These are phyloP conservation scores for Drosophila fuyamai DNA, from an alignment of 1,140 invertebrate species.

Conservation along the genomic window DNA sequence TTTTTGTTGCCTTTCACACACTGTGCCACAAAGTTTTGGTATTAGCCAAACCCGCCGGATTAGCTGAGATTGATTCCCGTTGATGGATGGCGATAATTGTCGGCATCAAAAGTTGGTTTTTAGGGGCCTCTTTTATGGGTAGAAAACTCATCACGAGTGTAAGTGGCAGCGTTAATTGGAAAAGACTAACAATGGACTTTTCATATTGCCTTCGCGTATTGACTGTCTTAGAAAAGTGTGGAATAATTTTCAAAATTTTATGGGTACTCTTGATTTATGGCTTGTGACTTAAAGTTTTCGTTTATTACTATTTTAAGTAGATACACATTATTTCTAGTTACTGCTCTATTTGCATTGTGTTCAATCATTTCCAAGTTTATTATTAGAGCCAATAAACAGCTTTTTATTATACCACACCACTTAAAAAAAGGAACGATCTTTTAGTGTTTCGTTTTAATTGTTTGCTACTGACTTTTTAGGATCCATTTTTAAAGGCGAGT, in stretches of 20 bases:
- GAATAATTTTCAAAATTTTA: constrained; percentile 5
- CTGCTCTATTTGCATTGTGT: no score
- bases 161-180: constrained; percentile 9
- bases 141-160: constrained; percentile 5
- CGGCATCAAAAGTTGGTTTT: constrained; percentile 8
- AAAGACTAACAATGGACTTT: neutral
- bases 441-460: no score
- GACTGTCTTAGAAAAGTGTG: neutral
- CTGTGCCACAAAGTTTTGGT: constrained; percentile 59
- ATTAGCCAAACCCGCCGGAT: constrained; percentile 26
- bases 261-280: neutral
- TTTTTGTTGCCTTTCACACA: constrained; percentile 26
- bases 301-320: no score
- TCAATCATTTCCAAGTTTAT: no score
- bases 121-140: neutral
- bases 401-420: no score
- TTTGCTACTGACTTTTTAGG: no score
- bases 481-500: no score
- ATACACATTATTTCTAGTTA: no score
- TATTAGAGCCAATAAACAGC: no score
- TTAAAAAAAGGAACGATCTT: no score
- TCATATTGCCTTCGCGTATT: no score
- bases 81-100: constrained; percentile 29
- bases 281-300: no score
- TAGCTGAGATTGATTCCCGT: constrained; percentile 19